Evolutionary conservation across 2,888 invertebrate species (phyloP).

Genomic region (Polylopha cassiicola): DNA sequence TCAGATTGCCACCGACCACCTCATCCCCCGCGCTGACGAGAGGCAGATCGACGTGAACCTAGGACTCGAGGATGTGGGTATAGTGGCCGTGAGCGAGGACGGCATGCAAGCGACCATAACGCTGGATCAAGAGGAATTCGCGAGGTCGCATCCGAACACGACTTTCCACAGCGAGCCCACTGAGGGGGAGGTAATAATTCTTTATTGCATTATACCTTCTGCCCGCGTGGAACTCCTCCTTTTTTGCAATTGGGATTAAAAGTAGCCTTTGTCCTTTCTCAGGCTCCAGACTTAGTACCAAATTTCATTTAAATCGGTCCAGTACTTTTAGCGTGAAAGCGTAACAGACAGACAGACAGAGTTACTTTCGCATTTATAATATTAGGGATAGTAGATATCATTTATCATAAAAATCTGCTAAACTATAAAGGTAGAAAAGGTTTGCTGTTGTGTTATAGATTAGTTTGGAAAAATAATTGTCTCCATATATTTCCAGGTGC

Average conservation of each 20-base stretch:
- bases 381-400: too few relatives aligned
- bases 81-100: constrained; percentile 63
- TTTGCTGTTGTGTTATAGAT: too few relatives aligned
- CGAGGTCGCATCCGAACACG: constrained; percentile 68
- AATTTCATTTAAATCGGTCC: too few relatives aligned
- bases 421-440: too few relatives aligned
- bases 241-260: too few relatives aligned
- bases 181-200: constrained; percentile 48
- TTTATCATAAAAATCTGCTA: too few relatives aligned
- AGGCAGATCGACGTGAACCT: constrained; percentile 49
- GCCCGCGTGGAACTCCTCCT: too few relatives aligned
- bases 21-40: constrained; percentile 38
- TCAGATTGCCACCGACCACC: constrained; percentile 63
- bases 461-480: background rate
- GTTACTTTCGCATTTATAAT: too few relatives aligned
- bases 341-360: too few relatives aligned
- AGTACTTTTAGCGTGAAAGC: too few relatives aligned
- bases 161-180: constrained; percentile 70
- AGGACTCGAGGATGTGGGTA: constrained; percentile 61
- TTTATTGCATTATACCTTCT: constrained; percentile 3
- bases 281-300: too few relatives aligned
- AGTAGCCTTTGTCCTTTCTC: too few relatives aligned
- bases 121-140: constrained; percentile 70
- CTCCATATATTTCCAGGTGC: constrained; percentile 45
- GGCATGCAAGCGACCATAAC: constrained; percentile 56